A percentile compares a stretch with the other conserved stretches of the same genome.
phyloP scores from a whole-genome alignment of 2,888 invertebrate species.

The Phytoseiulus persimilis region DNA sequence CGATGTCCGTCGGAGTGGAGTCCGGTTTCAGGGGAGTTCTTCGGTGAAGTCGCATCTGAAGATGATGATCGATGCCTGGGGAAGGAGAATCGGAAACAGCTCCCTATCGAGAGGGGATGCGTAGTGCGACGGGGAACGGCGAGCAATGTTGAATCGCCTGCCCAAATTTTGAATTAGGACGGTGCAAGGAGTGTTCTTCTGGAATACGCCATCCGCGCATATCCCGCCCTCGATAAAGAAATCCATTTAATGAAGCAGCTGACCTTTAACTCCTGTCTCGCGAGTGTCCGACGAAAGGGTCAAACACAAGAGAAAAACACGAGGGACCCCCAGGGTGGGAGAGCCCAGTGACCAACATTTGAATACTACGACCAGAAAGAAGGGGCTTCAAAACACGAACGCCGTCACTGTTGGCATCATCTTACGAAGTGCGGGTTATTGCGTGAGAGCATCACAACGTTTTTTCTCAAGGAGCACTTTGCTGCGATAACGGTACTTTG shows the following conservation, averaged over 20 bases:
- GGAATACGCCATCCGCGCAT: not conserved
- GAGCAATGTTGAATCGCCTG: not conserved
- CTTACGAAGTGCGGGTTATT: not conserved
- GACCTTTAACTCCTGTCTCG: not conserved
- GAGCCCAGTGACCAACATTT: slow-evolving; percentile 5
- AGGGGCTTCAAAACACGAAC: not conserved
- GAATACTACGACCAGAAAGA: slow-evolving; percentile 5
- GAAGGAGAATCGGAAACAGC: too few relatives aligned
- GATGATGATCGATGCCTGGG: too few relatives aligned
- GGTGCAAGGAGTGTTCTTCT: not conserved
- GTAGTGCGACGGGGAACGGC: not conserved
- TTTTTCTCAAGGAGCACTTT: not conserved
- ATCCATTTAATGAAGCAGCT: not conserved
- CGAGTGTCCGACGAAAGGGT: not conserved
- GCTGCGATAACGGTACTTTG: not conserved
- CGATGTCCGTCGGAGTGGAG: too few relatives aligned
- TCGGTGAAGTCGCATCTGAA: too few relatives aligned
- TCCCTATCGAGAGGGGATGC: not conserved
- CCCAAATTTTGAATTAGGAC: not conserved
- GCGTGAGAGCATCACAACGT: not conserved
- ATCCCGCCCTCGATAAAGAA: not conserved
- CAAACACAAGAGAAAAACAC: not conserved
- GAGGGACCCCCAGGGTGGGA: not conserved
- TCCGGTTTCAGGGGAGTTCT: too few relatives aligned
- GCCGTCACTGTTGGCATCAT: not conserved